These are phyloP conservation scores for Rotaria socialis DNA, from an alignment of 2,888 invertebrate species.

Conservation along the genomic window DNA sequence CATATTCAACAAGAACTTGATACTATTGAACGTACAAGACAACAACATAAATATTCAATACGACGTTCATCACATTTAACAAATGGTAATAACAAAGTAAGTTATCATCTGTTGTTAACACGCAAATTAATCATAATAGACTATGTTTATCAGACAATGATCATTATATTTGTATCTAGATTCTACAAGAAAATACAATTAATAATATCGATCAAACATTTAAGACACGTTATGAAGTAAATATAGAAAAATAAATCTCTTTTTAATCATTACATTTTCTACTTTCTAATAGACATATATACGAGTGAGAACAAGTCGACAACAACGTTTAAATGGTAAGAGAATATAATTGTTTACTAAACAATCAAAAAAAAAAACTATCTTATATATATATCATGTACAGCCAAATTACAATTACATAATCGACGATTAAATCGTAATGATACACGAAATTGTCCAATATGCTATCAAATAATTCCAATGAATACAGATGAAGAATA, in stretches of 20 bases:
- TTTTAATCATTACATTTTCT: neutral
- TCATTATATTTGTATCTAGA: neutral
- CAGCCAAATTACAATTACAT: slow-evolving; percentile 29
- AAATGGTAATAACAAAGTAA: neutral
- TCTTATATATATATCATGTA: neutral
- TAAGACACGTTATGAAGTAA: slow-evolving; percentile 38
- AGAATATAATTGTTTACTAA: too few relatives aligned
- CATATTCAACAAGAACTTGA: slow-evolving; percentile 30
- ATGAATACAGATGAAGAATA: slow-evolving; percentile 24
- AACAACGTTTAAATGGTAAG: slow-evolving; percentile 28
- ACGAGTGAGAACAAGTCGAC: slow-evolving; percentile 33
- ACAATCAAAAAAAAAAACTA: too few relatives aligned
- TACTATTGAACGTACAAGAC: neutral
- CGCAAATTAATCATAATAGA: slow-evolving; percentile 3
- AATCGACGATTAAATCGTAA: neutral
- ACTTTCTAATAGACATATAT: neutral
- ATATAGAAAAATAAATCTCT: slow-evolving; percentile 9
- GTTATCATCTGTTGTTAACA: slow-evolving; percentile 11
- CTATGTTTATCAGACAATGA: slow-evolving; percentile 26
- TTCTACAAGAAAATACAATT: slow-evolving; percentile 33
- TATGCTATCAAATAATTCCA: slow-evolving; percentile 30
- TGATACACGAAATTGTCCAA: slow-evolving; percentile 36
- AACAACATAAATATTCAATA: slow-evolving; percentile 14
- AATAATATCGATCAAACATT: slow-evolving; percentile 33
- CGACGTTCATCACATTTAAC: slow-evolving; percentile 16